Base-by-base conservation (phyloP, 2,888 invertebrate species). In the Prenolepis imparis region DNA sequence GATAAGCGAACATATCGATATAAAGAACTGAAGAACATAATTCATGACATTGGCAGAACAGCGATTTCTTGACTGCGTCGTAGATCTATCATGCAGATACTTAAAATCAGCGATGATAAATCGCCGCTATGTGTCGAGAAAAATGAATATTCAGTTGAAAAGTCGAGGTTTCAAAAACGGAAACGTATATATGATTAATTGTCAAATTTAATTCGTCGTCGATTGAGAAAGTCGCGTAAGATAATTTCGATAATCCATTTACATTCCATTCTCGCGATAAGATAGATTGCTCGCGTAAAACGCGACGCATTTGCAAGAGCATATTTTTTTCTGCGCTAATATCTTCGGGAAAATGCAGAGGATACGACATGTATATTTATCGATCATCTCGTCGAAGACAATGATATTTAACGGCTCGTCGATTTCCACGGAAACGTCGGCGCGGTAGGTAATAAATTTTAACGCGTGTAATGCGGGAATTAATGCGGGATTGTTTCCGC, bases 401-500 rank as follows among this genome's bases (percentile, higher is more conserved):
- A 80, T 80, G 48, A 80, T 59, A 24, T 80, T 80, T 70, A 80
- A 80, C 78, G 78, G 78, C 78, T 80, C 59, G 70, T 70, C 78
- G 70, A 80, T 80, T 80, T 80, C 59, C 70, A 70, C 78, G 68
- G 78, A 44, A 78, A 78, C 44, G 59, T 68, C 44, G 36, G 18
- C 24, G 70, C 48, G 78, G 59, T 44, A 57, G 78, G 78, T 80
- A 80, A 80, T 80, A 80, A 68, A 80, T 80, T 68, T 68, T 80
- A 68, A 80, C 59, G 70, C 70, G 78, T 70, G 59, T 80, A 80
- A 80, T 80, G 78, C 36, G 70, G 36, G 44, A 80, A 61, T 80
- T 80, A 80, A 80, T 70, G 59, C 78, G 36, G 44, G n/a, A 80
- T 80, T 80, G 78, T 80, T 80, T 80, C 70, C 48, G 78, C 78